Evolutionary conservation across 2,113 vertebrate genomes (phyloP).

Genomic region (Gymnorhina tibicen): DNA sequence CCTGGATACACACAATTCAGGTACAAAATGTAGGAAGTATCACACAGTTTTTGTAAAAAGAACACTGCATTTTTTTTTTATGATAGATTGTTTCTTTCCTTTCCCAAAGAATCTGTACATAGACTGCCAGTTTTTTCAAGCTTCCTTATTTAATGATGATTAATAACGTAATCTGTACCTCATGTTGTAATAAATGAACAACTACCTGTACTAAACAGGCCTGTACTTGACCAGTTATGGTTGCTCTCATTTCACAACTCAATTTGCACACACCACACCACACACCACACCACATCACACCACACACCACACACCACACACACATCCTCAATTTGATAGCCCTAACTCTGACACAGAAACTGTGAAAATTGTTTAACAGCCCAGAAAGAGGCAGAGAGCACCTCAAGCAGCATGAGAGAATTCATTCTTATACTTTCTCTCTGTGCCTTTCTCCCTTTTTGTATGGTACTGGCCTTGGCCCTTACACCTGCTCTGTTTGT

Average conservation of each 20-base stretch:
- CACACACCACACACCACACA: no score
- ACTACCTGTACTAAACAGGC: background rate
- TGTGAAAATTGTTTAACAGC: background rate
- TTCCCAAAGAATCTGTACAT: background rate
- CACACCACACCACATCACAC: background rate
- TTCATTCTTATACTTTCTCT: background rate
- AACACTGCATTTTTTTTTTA: background rate
- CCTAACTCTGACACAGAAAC: background rate
- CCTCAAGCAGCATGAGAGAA: background rate
- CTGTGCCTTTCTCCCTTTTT: background rate
- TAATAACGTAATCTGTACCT: background rate
- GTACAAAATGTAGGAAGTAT: background rate
- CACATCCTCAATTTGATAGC: accelerated
- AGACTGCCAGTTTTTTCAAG: background rate
- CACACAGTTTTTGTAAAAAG: background rate
- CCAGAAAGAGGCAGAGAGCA: background rate
- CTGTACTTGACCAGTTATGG: background rate
- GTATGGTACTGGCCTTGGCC: background rate
- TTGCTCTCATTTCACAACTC: background rate
- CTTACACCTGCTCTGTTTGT: background rate
- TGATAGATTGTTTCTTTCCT: background rate
- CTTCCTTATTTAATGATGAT: background rate
- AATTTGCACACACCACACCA: background rate
- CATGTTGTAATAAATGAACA: background rate
- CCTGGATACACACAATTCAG: background rate